Percentiles rank a stretch among this genome's conserved stretches.
phyloP scores from a whole-genome alignment of 2,113 vertebrate species.

The Sitta europaea region DNA sequence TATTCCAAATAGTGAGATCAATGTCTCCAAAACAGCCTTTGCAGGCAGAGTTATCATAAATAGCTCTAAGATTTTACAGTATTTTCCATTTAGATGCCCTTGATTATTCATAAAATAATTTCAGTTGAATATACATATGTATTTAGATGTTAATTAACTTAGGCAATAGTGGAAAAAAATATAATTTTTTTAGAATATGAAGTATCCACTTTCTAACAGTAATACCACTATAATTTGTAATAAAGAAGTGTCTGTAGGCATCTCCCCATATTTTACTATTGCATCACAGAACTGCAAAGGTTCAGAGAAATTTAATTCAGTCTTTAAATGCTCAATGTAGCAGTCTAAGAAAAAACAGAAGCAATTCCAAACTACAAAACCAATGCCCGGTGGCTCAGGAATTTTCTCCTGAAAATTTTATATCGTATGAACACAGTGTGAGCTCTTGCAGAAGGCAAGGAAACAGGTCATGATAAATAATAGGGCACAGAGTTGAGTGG shows the following conservation, averaged over 20 bases:
- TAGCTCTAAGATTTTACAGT: neutral
- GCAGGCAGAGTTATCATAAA: neutral
- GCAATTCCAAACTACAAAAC: neutral
- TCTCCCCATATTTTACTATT: neutral
- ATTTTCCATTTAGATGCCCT: neutral
- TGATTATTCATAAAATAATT: neutral
- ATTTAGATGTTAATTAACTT: neutral
- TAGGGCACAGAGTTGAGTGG: neutral
- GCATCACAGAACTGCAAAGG: neutral
- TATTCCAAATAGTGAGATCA: neutral
- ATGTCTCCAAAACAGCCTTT: neutral
- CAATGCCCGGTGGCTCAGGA: neutral
- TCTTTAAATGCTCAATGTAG: neutral
- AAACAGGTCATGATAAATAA: neutral
- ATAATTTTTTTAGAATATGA: neutral
- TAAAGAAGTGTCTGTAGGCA: neutral
- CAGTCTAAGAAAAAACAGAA: neutral
- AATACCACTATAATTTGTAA: neutral
- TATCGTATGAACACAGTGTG: accelerated
- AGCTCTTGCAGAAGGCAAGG: neutral
- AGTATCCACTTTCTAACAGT: neutral
- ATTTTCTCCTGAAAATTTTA: neutral
- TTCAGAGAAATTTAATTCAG: neutral
- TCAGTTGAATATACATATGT: neutral
- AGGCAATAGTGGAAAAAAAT: neutral